Evolutionary conservation across 2,888 invertebrate genomes (phyloP).

Genomic region (Acrobasis consociella): DNA sequence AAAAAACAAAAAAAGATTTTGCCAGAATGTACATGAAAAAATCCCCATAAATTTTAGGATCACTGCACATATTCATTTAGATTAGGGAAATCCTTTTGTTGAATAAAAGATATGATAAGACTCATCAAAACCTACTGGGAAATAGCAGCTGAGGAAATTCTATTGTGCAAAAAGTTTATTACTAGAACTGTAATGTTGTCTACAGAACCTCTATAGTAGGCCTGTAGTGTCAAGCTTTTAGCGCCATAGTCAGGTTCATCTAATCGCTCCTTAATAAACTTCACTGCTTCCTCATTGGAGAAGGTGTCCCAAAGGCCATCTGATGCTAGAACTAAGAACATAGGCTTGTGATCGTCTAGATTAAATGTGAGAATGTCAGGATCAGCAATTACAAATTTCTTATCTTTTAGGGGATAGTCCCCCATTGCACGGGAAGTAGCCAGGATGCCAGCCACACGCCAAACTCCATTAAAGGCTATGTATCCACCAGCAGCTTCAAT

Average conservation of each 20-base stretch:
- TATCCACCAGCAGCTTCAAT: slow-evolving; percentile 98
- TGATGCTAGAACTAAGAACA: slow-evolving; percentile 95
- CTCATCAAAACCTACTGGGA: slow-evolving; percentile 39
- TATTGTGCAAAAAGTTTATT: slow-evolving; percentile 88
- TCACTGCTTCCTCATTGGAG: slow-evolving; percentile 96
- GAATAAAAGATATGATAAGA: slow-evolving; percentile 1
- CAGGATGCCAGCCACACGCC: slow-evolving; percentile 97
- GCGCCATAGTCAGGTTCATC: slow-evolving; percentile 95
- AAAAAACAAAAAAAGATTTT: not conserved
- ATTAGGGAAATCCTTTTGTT: not conserved
- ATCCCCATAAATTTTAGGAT: not conserved
- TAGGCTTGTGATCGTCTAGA: slow-evolving; percentile 91
- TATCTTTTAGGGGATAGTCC: slow-evolving; percentile 97
- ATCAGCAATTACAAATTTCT: slow-evolving; percentile 96
- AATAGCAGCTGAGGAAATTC: slow-evolving; percentile 48
- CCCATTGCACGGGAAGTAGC: slow-evolving; percentile 97
- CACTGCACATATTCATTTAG: not conserved
- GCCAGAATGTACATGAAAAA: not conserved
- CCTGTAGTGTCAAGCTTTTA: slow-evolving; percentile 94
- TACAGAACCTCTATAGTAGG: slow-evolving; percentile 94
- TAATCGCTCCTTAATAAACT: slow-evolving; percentile 92
- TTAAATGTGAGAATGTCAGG: slow-evolving; percentile 97
- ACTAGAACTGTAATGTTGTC: slow-evolving; percentile 98
- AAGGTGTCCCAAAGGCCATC: slow-evolving; percentile 99
- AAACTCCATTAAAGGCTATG: slow-evolving; percentile 97